Conservation (phyloP, 2,888 invertebrate genomes). For the Drosophila greeni region DNA sequence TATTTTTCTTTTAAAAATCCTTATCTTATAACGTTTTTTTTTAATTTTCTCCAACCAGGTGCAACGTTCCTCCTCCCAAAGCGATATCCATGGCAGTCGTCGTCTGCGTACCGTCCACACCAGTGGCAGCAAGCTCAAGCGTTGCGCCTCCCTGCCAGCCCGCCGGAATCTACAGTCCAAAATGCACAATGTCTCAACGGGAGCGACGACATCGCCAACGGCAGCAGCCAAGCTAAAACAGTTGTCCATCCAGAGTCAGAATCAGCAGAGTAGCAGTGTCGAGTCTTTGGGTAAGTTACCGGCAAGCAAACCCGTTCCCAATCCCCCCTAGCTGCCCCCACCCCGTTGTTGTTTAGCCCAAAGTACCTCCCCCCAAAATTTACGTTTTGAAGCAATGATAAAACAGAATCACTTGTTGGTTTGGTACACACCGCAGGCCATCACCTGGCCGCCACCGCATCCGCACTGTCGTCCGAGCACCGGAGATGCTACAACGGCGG, state of each 20-base stretch:
- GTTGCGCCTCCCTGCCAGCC: slow-evolving; percentile 81
- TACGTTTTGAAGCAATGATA: slow-evolving; percentile 39
- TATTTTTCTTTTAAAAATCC: background rate
- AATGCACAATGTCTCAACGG: slow-evolving; percentile 36
- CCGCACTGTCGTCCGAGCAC: slow-evolving; percentile 51
- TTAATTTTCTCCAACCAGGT: slow-evolving; percentile 66
- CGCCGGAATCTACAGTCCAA: slow-evolving; percentile 70
- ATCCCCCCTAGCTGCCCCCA: slow-evolving; percentile 11
- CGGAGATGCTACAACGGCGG: slow-evolving; percentile 53
- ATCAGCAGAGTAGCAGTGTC: slow-evolving; percentile 76
- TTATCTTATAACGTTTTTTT: background rate
- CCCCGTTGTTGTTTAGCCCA: slow-evolving; percentile 35
- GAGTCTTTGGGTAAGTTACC: slow-evolving; percentile 77
- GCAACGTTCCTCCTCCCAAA: slow-evolving; percentile 81
- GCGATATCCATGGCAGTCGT: slow-evolving; percentile 80
- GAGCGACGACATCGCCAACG: slow-evolving; percentile 33
- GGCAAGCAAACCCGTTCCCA: slow-evolving; percentile 2
- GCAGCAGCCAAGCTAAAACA: slow-evolving; percentile 52
- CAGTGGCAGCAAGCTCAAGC: slow-evolving; percentile 80
- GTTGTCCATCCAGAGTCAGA: slow-evolving; percentile 43
- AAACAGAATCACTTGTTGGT: slow-evolving; percentile 31
- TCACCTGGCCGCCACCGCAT: slow-evolving; percentile 42
- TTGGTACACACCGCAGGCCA: slow-evolving; percentile 58
- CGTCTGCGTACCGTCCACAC: slow-evolving; percentile 75
- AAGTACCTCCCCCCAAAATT: slow-evolving; percentile 12